Evolutionary conservation across 1,140 invertebrate species (phyloP), one percentile per base, ranked within the genome.

Genomic region (Gyrodactylus bullatarudis): DNA sequence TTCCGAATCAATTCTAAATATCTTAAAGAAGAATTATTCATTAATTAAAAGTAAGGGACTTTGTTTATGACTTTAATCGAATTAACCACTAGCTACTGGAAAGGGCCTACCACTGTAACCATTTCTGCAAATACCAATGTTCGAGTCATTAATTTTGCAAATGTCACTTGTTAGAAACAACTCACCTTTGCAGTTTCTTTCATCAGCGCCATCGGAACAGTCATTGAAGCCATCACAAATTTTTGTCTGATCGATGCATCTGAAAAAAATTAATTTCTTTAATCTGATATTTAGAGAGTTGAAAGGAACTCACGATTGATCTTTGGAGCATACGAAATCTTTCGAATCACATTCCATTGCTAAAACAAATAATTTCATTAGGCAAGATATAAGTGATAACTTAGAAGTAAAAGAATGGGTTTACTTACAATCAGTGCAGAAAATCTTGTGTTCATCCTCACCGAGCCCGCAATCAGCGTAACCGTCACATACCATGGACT

Each of bases 171-270:
- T n/a, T n/a, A n/a, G n/a, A 54, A 54, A 54, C n/a, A 54, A n/a
- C 34, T 54, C 34, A 54, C 34, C 8, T 54, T 54, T 54, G 69
- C 72, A 73, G 24, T 84, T 78, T 0, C 77, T 82, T 79, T 88
- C 87, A 76, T 88, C 87, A 26, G 82, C 83, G 0, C 83, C 80
- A 80, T 87, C 86, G 0, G 82, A 80, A 77, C 87, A 88, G 76
- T 88, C 85, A 74, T 86, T 84, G 54, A 83, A 82, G 0, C 86
- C 86, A 77, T 88, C 84, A 76, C 87, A 88, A 0, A 84, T 76
- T 79, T 83, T 75, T 26, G 76, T 72, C 69, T 68, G 22, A 71
- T 68, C 71, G 34, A 76, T 70, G 69, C 72, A 74, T 23, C 75
- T 71, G n/a, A 26, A 71, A 71, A 71, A 23, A 71, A 16, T 23